Evolutionary conservation across 2,113 vertebrate species (phyloP).

Genomic region (Chaetodon auriga): DNA sequence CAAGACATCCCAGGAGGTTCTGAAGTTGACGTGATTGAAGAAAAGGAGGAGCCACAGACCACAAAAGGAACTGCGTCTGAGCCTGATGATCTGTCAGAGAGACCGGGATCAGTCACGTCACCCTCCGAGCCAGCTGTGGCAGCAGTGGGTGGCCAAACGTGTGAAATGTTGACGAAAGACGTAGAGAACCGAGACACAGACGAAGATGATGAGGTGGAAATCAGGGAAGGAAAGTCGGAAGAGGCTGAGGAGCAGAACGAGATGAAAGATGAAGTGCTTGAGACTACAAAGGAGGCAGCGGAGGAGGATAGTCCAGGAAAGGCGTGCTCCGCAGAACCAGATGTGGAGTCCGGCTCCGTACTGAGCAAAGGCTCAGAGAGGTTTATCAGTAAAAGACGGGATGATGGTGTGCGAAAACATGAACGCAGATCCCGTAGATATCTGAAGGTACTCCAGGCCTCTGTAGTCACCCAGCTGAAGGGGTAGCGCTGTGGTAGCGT

Average conservation of each 20-base stretch:
- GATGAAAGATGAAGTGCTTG: constrained; percentile 8
- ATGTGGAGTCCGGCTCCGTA: constrained; percentile 19
- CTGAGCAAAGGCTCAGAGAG: background rate
- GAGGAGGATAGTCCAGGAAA: constrained; percentile 27
- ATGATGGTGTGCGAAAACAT: constrained; percentile 5
- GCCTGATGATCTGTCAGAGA: background rate
- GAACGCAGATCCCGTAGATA: constrained; percentile 44
- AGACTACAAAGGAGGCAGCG: background rate
- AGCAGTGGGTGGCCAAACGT: background rate
- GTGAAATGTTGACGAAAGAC: background rate
- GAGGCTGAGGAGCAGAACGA: constrained; percentile 19
- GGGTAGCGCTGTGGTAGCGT: constrained; percentile 33
- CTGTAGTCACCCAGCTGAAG: constrained; percentile 2
- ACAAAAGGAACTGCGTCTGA: background rate
- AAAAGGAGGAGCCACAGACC: background rate
- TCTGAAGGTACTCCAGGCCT: constrained; percentile 75
- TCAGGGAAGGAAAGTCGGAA: background rate
- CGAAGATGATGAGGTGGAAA: background rate
- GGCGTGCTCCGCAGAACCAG: constrained; percentile 19
- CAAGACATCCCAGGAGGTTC: background rate
- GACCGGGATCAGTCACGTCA: background rate
- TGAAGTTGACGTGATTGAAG: background rate
- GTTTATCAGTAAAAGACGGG: background rate
- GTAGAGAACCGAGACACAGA: background rate
- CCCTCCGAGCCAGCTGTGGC: background rate